phyloP scores from a whole-genome alignment of 2,888 invertebrate genomes.

The Aplocera efformata region DNA sequence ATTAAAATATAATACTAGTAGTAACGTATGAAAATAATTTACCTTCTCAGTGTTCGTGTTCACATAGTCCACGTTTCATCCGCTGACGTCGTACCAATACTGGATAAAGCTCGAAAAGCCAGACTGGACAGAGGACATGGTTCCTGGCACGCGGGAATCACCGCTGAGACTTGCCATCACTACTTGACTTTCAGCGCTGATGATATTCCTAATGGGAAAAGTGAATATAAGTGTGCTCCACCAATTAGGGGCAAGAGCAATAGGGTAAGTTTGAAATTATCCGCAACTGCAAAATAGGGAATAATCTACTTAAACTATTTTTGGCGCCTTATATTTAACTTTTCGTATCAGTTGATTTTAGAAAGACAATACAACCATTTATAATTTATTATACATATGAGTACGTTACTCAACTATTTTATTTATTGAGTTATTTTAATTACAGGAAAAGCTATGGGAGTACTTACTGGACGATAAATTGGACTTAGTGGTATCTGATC shows the following conservation, averaged over 20 bases:
- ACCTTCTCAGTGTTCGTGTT: constrained; percentile 77
- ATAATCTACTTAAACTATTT: too few relatives aligned
- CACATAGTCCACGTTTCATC: constrained; percentile 86
- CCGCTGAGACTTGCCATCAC: constrained; percentile 88
- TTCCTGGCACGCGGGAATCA: constrained; percentile 77
- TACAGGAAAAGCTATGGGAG: constrained; percentile 82
- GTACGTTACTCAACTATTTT: too few relatives aligned
- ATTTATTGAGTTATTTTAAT: too few relatives aligned
- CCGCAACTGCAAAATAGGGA: too few relatives aligned
- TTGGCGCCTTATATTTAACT: too few relatives aligned
- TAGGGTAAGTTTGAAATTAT: constrained; percentile 57
- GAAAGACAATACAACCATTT: too few relatives aligned
- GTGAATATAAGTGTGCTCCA: constrained; percentile 87
- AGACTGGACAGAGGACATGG: constrained; percentile 72
- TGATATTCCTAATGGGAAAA: constrained; percentile 81
- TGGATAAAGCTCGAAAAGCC: constrained; percentile 70
- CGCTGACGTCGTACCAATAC: constrained; percentile 79
- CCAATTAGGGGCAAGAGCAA: constrained; percentile 84
- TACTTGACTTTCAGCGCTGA: constrained; percentile 84
- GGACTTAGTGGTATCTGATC: constrained; percentile 84
- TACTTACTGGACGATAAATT: constrained; percentile 78
- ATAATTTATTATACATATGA: too few relatives aligned
- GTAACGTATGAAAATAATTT: background rate
- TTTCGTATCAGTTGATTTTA: too few relatives aligned
- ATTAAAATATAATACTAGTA: too few relatives aligned